A percentile compares a stretch with the other conserved stretches of the same genome.
Conservation (phyloP, 2,113 vertebrate genomes). For the Cyanoderma ruficeps region DNA sequence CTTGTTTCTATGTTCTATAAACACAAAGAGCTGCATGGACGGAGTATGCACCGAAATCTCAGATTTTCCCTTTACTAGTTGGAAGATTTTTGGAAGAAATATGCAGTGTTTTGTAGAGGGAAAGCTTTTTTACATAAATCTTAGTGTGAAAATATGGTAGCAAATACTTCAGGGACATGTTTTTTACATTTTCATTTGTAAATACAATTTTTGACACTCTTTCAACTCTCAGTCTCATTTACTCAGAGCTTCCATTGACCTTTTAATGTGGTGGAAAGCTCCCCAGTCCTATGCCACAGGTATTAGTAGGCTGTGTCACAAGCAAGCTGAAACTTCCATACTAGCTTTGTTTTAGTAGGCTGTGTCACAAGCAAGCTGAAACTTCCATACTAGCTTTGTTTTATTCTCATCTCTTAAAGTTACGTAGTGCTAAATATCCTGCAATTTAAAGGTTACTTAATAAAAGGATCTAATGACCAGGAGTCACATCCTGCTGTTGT, state of each 20-base stretch:
- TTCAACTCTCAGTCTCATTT: not conserved
- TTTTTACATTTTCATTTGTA: not conserved
- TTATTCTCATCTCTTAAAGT: not conserved
- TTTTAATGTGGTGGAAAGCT: not conserved
- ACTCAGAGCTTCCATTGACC: not conserved
- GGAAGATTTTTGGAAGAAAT: not conserved
- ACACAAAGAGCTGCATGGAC: not conserved
- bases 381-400: not conserved
- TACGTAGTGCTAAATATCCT: not conserved
- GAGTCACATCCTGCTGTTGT: not conserved
- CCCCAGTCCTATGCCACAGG: not conserved
- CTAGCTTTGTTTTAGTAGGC: not conserved
- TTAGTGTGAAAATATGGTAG: not conserved
- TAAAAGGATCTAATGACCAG: not conserved
- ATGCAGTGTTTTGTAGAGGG: not conserved
- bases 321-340: not conserved
- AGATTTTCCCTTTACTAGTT: not conserved
- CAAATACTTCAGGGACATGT: not conserved
- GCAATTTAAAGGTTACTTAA: not conserved
- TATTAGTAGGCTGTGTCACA: not conserved
- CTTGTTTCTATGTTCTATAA: not conserved
- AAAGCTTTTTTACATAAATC: not conserved
- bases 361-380: not conserved
- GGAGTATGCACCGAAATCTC: not conserved
- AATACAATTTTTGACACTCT: not conserved